Evolutionary conservation across 2,888 invertebrate genomes (phyloP), one percentile per base, ranked within the genome.

Genomic region (Melanostoma scalare): DNA sequence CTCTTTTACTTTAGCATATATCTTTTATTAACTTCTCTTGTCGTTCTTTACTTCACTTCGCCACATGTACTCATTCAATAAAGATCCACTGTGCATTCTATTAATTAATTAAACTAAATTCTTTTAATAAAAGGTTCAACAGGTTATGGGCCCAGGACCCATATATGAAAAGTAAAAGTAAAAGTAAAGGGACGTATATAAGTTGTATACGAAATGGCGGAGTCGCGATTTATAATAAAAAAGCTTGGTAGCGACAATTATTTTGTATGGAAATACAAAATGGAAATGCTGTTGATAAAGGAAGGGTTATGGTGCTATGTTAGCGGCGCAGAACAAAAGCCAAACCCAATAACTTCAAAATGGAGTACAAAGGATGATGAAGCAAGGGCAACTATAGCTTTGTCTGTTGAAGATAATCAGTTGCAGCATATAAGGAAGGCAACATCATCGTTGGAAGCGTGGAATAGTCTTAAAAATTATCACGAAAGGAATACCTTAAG

Each of bases 361-460:
- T 52, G 52, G 52, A n/a, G 52, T 9, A 4, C n/a, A 4, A 52
- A 55, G 8, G 6, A 55, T 4, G 36, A 55, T 5, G 53, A 50
- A 36, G 53, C 53, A 4, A 35, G 31, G 31, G 50, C 50, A 8
- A 30, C 30, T 9, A 50, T 50, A 9, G 50, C 50, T 50, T 31
- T 50, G 3, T 50, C 50, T 50, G 50, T 50, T 3, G 31, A 50
- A 4, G 50, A 50, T 31, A 50, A 31, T n/a, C 52, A 52, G n/a
- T n/a, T 52, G 4, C 52, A 52, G 33, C 52, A 52, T n/a, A 52
- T 33, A n/a, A n/a, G 52, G 4, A 52, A 52, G 33, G 52, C 52
- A 2, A 35, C n/a, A 9, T 4, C 52, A 52, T n/a, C 52, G 2
- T 33, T 33, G 52, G 9, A 52, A 52, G 52, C 33, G 52, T 52